A percentile compares a stretch with the other conserved stretches of the same genome.
phyloP scores from a whole-genome alignment of 2,113 vertebrate species.

The Eurypyga helias region DNA sequence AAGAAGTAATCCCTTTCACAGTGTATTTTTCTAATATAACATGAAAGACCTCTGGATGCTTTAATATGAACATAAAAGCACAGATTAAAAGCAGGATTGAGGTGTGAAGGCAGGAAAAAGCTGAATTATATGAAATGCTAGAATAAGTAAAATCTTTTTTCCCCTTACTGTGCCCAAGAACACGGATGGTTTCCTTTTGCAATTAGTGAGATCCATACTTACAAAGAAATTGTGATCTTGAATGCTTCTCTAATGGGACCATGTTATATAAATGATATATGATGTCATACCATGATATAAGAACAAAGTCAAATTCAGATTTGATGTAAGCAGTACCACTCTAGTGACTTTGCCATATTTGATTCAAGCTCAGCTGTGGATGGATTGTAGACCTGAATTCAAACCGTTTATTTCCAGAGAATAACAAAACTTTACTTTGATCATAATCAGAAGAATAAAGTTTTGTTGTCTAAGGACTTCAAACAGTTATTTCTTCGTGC shows the following conservation, averaged over 20 bases:
- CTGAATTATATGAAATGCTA: not conserved
- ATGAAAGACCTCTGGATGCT: not conserved
- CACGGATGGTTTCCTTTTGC: not conserved
- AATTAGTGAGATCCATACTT: not conserved
- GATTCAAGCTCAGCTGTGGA: not conserved
- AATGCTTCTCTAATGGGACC: not conserved
- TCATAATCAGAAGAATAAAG: not conserved
- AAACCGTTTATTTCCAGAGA: not conserved
- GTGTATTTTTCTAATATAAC: not conserved
- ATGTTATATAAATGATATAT: not conserved
- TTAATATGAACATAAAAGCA: not conserved
- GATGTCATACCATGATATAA: not conserved
- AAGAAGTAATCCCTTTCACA: not conserved
- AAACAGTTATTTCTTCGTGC: not conserved
- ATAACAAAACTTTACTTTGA: not conserved
- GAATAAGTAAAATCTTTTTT: not conserved
- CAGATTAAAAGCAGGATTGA: not conserved
- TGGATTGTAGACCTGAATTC: not conserved
- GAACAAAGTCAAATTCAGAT: not conserved
- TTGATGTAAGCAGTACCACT: not conserved
- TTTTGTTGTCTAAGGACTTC: not conserved
- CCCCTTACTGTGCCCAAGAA: not conserved
- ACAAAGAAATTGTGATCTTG: not conserved
- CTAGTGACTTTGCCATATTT: not conserved
- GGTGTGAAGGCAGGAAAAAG: not conserved